Base-by-base conservation (phyloP, 30 jellyfish, hydroid and myxozoan genomes). In the Turritopsis dohrnii region DNA sequence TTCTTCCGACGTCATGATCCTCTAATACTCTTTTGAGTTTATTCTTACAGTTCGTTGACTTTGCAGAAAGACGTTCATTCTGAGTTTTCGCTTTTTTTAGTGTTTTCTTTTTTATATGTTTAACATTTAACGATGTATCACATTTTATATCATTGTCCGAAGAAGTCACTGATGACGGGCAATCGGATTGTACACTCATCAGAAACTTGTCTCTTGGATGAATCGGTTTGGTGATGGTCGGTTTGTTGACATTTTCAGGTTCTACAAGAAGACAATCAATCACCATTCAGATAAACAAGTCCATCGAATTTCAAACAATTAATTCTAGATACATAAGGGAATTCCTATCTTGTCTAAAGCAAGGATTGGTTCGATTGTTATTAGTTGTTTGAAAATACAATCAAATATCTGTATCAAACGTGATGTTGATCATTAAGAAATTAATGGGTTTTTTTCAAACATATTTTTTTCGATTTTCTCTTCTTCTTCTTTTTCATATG, bases 191-290 rank as follows among this genome's bases (percentile, higher is more conserved):
- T 22, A 74, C 26, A 74, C 41, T 74, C 23, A 52, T 16, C 27
- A 74, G 83, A 24, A 23, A 30, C 0, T 29, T 29, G 21, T 74
- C 65, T 74, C 83, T 26, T 74, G 83, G 83, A 24, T 74, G 83
- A 30, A 69, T 16, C 9, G 77, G 77, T 69, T 69, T 69, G 31
- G 16, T 69, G 30, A 0, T 13, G 60, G 13, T 41, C 5, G 60
- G 13, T n/a, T n/a, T n/a, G 60, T 5, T 3, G 9, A 41, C 13
- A 41, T 41, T 13, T 41, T 41, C 60, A 41, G 60, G 60, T 41
- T 41, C 60, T 41, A 41, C 5, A 41, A 5, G 60, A 41, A 41
- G 13, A 5, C 60, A 41, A 41, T 5, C 5, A 41, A 41, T 41
- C 60, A 13, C 13, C 60, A 41, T 5, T 41, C 9, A 41, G 60